phyloP scores from a whole-genome alignment of 2,113 vertebrate species.

The Hirundichthys speculiger region DNA sequence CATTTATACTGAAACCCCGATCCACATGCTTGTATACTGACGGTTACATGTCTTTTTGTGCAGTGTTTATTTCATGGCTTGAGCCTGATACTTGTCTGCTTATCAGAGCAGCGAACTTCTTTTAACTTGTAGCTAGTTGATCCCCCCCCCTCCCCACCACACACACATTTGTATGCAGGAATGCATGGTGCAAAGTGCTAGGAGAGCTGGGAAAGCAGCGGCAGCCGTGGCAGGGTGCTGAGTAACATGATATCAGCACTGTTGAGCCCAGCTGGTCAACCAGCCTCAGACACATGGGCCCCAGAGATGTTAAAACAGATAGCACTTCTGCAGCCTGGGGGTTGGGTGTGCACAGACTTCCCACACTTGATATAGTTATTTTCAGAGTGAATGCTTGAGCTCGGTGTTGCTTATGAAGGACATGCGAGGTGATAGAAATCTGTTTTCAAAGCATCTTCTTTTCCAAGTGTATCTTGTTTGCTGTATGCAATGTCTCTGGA shows the following conservation, averaged over 20 bases:
- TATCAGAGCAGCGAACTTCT: background rate
- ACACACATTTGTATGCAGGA: conserved; percentile 40
- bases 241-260: conserved; percentile 60
- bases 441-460: conserved; percentile 22
- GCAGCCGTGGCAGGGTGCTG: conserved; percentile 40
- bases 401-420: conserved; percentile 58
- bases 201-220: conserved; percentile 46
- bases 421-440: conserved; percentile 44
- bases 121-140: conserved; percentile 1
- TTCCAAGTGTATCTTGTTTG: background rate
- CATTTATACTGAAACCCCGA: too few species aligned
- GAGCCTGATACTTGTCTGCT: background rate
- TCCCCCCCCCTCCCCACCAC: background rate
- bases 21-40: too few species aligned
- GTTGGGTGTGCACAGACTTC: conserved; percentile 20
- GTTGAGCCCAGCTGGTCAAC: conserved; percentile 53
- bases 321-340: conserved; percentile 38
- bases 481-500: background rate
- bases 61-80: background rate
- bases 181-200: conserved; percentile 29
- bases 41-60: background rate
- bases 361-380: conserved; percentile 64
- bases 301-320: conserved; percentile 45
- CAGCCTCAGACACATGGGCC: conserved; percentile 48
- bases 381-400: conserved; percentile 62